phyloP scores from a whole-genome alignment of 2,888 invertebrate genomes.

The Smittia sp. region DNA sequence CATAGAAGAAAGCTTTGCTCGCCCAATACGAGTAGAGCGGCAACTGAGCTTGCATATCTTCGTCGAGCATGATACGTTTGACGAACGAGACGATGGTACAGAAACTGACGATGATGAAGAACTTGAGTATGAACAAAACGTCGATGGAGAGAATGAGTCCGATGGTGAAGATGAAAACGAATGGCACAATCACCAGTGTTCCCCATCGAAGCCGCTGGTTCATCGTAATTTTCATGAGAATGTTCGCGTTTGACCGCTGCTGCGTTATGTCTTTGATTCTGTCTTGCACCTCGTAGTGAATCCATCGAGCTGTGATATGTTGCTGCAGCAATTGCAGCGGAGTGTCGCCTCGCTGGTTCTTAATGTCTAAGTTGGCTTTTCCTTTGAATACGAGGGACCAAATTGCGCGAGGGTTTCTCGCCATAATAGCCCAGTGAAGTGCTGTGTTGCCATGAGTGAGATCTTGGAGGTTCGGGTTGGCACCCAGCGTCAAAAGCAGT shows the following conservation, averaged over 20 bases:
- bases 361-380: constrained; percentile 71
- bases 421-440: constrained; percentile 93
- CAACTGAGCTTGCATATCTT: constrained; percentile 78
- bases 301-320: constrained; percentile 73
- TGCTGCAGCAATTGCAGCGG: constrained; percentile 76
- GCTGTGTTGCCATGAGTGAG: constrained; percentile 90
- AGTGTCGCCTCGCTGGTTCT: constrained; percentile 79
- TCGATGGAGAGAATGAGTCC: constrained; percentile 77
- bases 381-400: constrained; percentile 71
- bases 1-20: constrained; percentile 94
- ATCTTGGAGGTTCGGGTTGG: constrained; percentile 82
- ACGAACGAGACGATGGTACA: constrained; percentile 72
- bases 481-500: constrained; percentile 88
- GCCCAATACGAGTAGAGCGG: constrained; percentile 93
- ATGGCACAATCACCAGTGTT: constrained; percentile 86
- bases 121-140: constrained; percentile 62
- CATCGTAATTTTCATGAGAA: constrained; percentile 48
- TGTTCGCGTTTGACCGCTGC: constrained; percentile 46
- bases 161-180: constrained; percentile 81
- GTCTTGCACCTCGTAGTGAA: constrained; percentile 76
- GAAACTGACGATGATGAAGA: constrained; percentile 66
- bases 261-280: constrained; percentile 63
- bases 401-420: constrained; percentile 87
- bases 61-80: constrained; percentile 78
- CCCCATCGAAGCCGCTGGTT: constrained; percentile 76